These are phyloP conservation scores for Opisthograptis luteolata DNA, from an alignment of 2,888 invertebrate genomes.

Conservation along the genomic window DNA sequence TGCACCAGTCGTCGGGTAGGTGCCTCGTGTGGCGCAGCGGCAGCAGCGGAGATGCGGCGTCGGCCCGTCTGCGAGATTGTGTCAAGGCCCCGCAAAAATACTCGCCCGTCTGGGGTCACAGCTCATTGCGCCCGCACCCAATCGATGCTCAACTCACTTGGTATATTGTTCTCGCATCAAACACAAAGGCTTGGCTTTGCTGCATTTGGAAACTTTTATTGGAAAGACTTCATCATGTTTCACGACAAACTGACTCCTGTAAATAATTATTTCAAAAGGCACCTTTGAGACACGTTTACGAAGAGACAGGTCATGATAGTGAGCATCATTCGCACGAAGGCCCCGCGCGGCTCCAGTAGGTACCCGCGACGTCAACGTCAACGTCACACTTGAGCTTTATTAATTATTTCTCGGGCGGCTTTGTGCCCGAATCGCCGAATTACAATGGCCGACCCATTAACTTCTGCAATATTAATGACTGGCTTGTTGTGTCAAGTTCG, in stretches of 20 bases:
- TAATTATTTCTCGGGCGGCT: slow-evolving; percentile 39
- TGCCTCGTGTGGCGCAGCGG: slow-evolving; percentile 22
- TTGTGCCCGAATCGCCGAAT: slow-evolving; percentile 43
- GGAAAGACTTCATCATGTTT: too few species aligned
- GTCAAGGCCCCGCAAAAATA: slow-evolving; percentile 47
- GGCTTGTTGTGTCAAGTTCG: slow-evolving; percentile 30
- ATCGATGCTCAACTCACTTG: slow-evolving; percentile 11
- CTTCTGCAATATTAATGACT: slow-evolving; percentile 36
- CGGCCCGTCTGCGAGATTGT: slow-evolving; percentile 34
- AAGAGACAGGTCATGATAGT: slow-evolving; percentile 13
- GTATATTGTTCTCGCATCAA: background rate
- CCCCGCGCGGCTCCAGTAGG: slow-evolving; percentile 8
- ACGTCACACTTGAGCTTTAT: slow-evolving; percentile 37
- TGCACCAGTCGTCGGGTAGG: slow-evolving; percentile 24
- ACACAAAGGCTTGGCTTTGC: background rate
- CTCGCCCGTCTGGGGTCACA: slow-evolving; percentile 23
- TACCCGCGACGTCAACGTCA: slow-evolving; percentile 17
- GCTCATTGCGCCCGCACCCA: background rate
- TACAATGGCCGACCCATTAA: slow-evolving; percentile 43
- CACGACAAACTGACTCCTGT: background rate
- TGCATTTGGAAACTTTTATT: background rate
- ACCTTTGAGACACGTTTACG: slow-evolving; percentile 11
- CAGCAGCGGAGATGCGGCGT: slow-evolving; percentile 26
- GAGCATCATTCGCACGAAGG: slow-evolving; percentile 8
- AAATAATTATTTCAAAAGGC: background rate